Evolutionary conservation across 2,113 vertebrate species (phyloP).

Genomic region (Morone saxatilis): DNA sequence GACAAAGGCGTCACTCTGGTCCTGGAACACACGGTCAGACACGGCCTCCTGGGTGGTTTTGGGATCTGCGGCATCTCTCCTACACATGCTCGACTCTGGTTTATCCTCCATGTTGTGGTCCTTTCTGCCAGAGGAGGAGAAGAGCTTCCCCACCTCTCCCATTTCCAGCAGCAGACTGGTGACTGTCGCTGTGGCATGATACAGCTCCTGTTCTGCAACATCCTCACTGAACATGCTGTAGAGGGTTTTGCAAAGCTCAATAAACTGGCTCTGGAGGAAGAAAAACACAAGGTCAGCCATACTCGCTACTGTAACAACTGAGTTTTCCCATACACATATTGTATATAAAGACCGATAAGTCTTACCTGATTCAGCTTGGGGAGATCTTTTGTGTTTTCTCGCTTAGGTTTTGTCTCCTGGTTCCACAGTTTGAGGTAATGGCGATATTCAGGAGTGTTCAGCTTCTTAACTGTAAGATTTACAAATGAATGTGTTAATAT

Average conservation of each 20-base stretch:
- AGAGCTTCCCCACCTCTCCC: conserved; percentile 96
- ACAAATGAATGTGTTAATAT: not conserved
- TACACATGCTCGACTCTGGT: not conserved
- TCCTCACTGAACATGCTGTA: conserved; percentile 99
- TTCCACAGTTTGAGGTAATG: conserved; percentile 95
- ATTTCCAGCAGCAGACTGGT: conserved; percentile 98
- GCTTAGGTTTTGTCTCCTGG: conserved; percentile 90
- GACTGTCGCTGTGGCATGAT: conserved; percentile 95
- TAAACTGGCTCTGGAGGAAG: conserved; percentile 92
- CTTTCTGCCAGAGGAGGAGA: conserved; percentile 74
- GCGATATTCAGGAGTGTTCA: conserved; percentile 91
- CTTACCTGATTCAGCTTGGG: conserved; percentile 95
- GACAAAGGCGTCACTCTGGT: conserved; percentile 67
- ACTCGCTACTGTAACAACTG: not conserved
- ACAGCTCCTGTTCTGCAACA: conserved; percentile 93
- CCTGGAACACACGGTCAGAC: conserved; percentile 19
- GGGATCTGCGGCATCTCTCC: conserved; percentile 4
- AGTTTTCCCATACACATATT: not conserved
- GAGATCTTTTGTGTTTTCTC: conserved; percentile 91
- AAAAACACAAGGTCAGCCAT: conserved; percentile 2
- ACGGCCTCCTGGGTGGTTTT: conserved; percentile 1
- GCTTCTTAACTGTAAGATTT: conserved; percentile 88
- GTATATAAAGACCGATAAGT: rapidly evolving
- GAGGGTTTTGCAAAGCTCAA: conserved; percentile 96
- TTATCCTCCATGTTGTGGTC: conserved; percentile 61